These are phyloP conservation scores for Patella pellucida DNA, from an alignment of 2,888 invertebrate species.

Conservation along the genomic window DNA sequence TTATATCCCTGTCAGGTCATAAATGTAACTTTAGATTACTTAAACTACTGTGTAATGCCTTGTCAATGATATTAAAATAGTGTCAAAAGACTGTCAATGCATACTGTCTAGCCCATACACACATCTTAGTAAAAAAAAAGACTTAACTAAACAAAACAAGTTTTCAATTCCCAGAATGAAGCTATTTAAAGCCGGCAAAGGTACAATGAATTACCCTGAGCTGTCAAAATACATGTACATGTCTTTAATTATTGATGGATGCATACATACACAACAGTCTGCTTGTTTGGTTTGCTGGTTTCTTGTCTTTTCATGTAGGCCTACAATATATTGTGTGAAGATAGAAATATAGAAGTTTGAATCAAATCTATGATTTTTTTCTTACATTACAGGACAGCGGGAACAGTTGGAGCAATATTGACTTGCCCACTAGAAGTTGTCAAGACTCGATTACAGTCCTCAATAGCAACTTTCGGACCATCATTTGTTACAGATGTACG, in stretches of 20 bases:
- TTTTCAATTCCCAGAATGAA: too few species aligned
- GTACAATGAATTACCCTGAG: not conserved
- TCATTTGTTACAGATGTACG: conserved; percentile 29
- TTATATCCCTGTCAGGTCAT: too few species aligned
- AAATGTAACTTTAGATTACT: too few species aligned
- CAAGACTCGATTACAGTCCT: conserved; percentile 96
- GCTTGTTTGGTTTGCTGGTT: not conserved
- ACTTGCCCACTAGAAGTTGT: conserved; percentile 98
- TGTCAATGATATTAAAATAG: too few species aligned
- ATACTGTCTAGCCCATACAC: too few species aligned
- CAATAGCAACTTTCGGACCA: conserved; percentile 75
- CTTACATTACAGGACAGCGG: conserved; percentile 83
- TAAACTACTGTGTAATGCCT: too few species aligned
- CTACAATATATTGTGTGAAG: not conserved
- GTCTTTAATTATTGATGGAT: not conserved
- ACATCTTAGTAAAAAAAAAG: too few species aligned
- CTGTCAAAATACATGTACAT: conserved; percentile 9
- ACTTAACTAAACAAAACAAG: too few species aligned
- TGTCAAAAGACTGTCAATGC: too few species aligned
- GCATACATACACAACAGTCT: not conserved
- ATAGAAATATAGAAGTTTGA: not conserved
- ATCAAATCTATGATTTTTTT: conserved; percentile 3
- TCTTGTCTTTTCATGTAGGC: not conserved
- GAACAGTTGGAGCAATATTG: conserved; percentile 95
- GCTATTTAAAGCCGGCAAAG: too few species aligned